Evolutionary conservation across 53 echinoderm and acorn worm species (phyloP), one percentile per base, ranked within the genome.

Genomic region (Echinarachnius parma): DNA sequence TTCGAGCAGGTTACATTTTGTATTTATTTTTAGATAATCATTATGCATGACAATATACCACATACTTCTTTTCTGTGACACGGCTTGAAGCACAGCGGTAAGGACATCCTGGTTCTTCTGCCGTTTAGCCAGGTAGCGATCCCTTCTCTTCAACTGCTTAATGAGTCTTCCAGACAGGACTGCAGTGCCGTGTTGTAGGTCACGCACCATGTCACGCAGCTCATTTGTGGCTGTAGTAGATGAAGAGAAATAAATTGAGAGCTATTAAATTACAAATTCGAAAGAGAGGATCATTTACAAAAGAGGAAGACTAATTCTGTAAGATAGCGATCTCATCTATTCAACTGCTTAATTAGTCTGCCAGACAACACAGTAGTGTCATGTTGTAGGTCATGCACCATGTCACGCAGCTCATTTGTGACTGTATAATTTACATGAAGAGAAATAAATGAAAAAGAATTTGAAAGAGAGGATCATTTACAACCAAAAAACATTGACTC

Each of bases 51-150:
- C n/a, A n/a, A n/a, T n/a, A n/a, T n/a, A n/a, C n/a, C n/a, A 64
- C 87, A 85, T 85, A 96, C 96, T 82, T 80, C 96, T 62, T 69
- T 96, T 96, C 80, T 96, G 96, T 30, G 96, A 96, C 7, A 96
- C 96, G 5, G 96, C 96, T 63, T 96, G 96, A 3, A 96, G 80
- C 5, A 96, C 88, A 22, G 96, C 96, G 1, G 96, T 96, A 29
- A 96, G 53, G 11, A 96, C 91, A 64, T 96, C 96, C 61, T 96
- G 96, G 61, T 96, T 96, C 61, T 96, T 96, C 34, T 87, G 78
- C 34, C 88, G 79, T 57, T 87, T 87, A 42, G 96, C 96, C 20
- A 91, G 56, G 75, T 90, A 80, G 53, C 87, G 87, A 46, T 96
- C 96, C n/a, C 96, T 66, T 48, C 91, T 34, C 65, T 91, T 96